Evolutionary conservation across 1,140 invertebrate genomes (phyloP).

Genomic region (Phortica variegata): DNA sequence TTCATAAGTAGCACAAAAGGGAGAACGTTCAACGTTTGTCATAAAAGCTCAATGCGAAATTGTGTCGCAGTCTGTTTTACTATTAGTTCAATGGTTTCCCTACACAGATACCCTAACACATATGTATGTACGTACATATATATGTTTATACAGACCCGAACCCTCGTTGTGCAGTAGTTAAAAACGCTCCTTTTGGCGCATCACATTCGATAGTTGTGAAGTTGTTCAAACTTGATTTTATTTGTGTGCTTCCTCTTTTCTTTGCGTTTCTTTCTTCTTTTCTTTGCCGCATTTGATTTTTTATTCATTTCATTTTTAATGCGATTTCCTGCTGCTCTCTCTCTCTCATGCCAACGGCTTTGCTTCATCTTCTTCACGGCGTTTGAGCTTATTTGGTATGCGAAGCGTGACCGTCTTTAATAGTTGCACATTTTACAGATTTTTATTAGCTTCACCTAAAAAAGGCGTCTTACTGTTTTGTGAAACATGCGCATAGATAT

Average conservation of each 20-base stretch:
- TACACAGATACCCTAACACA: too few species aligned
- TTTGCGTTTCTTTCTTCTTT: conserved; percentile 39
- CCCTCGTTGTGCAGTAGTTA: background rate
- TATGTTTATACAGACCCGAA: too few species aligned
- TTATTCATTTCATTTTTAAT: conserved; percentile 44
- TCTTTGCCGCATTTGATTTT: conserved; percentile 29
- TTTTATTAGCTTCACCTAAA: background rate
- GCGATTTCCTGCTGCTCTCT: conserved; percentile 7
- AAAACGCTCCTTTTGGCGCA: background rate
- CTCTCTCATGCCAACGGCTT: conserved; percentile 10
- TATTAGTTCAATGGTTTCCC: too few species aligned
- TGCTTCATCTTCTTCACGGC: too few species aligned
- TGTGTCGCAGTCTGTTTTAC: too few species aligned
- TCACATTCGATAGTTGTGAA: background rate
- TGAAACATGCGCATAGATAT: too few species aligned
- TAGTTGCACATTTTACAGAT: conserved; percentile 9
- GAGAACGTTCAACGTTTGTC: background rate
- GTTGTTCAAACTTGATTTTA: background rate
- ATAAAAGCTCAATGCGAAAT: background rate
- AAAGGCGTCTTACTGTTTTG: too few species aligned
- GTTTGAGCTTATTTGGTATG: conserved; percentile 2
- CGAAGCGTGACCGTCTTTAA: conserved; percentile 21
- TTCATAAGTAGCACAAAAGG: background rate
- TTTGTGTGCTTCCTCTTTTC: background rate
- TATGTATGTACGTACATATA: too few species aligned